Percentiles rank a stretch among this genome's conserved stretches.
phyloP scores from a whole-genome alignment of 2,888 invertebrate species.

The Conus canariensis region DNA sequence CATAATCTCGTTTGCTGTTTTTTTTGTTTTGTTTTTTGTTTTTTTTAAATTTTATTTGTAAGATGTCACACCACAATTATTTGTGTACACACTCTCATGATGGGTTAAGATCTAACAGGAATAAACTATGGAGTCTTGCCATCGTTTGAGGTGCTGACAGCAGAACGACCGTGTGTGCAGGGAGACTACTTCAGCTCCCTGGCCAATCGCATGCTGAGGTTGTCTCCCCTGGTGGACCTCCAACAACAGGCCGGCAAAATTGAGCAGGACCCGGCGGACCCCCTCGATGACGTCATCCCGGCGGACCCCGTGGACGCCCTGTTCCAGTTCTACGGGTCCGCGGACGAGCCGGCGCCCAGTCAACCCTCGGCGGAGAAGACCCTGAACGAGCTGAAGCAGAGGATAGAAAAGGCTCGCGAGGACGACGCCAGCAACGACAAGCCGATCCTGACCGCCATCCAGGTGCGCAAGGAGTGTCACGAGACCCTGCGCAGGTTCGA shows the following conservation, averaged over 20 bases:
- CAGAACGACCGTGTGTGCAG: not conserved
- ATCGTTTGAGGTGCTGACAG: not conserved
- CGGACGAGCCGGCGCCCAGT: not conserved
- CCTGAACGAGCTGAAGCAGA: not conserved
- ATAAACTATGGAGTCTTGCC: too few species aligned
- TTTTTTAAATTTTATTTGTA: too few species aligned
- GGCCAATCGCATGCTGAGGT: conserved; percentile 12
- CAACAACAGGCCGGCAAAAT: not conserved
- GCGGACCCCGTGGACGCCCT: conserved; percentile 12
- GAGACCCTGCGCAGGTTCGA: not conserved
- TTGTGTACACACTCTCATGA: too few species aligned
- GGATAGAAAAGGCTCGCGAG: not conserved
- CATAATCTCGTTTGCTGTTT: too few species aligned
- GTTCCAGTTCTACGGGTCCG: not conserved
- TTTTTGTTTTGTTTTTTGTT: too few species aligned
- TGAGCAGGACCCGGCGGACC: not conserved
- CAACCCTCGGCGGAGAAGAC: not conserved
- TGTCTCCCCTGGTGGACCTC: not conserved
- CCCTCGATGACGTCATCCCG: not conserved
- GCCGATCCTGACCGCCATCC: not conserved
- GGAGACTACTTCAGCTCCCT: not conserved
- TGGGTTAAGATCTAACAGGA: too few species aligned
- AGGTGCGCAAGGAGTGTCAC: not conserved
- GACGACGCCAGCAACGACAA: not conserved
- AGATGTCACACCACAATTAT: too few species aligned